Conservation (phyloP, 2,888 invertebrate genomes). For the Cerastis leucographa region DNA sequence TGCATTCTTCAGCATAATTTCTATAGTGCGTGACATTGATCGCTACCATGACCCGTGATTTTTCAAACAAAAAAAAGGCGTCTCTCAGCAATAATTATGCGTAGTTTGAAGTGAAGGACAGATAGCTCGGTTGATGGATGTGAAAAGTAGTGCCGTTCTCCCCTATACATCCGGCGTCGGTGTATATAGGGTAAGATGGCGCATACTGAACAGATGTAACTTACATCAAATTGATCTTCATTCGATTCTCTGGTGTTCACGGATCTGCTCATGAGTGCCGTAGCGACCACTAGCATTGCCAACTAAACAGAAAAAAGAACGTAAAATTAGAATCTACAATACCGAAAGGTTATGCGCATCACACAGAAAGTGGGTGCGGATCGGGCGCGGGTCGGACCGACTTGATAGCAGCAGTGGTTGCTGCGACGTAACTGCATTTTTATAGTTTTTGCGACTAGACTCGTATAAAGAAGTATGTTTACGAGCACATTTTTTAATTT, state of each 20-base stretch:
- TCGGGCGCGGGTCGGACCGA: not conserved
- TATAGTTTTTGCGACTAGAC: too few relatives aligned
- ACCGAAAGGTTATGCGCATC: not conserved
- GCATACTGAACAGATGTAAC: not conserved
- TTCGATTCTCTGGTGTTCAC: not conserved
- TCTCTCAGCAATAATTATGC: not conserved
- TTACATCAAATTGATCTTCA: constrained; percentile 26
- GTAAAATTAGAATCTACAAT: not conserved
- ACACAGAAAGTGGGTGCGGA: not conserved
- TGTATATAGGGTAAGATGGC: not conserved
- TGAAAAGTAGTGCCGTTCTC: not conserved
- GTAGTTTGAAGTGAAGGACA: not conserved
- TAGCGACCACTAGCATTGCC: constrained; percentile 38
- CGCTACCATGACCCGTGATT: not conserved
- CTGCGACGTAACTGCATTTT: too few relatives aligned
- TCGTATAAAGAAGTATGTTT: too few relatives aligned
- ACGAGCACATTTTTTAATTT: too few relatives aligned
- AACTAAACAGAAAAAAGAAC: constrained; percentile 34
- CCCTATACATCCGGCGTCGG: not conserved
- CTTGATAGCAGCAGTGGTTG: too few relatives aligned
- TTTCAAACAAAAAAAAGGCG: not conserved
- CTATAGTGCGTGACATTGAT: not conserved
- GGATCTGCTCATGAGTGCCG: constrained; percentile 20
- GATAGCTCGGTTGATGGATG: not conserved
- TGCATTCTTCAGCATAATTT: not conserved